These are phyloP conservation scores for Leptinotarsa undecemlineata DNA, from an alignment of 1,140 invertebrate species.

Conservation along the genomic window DNA sequence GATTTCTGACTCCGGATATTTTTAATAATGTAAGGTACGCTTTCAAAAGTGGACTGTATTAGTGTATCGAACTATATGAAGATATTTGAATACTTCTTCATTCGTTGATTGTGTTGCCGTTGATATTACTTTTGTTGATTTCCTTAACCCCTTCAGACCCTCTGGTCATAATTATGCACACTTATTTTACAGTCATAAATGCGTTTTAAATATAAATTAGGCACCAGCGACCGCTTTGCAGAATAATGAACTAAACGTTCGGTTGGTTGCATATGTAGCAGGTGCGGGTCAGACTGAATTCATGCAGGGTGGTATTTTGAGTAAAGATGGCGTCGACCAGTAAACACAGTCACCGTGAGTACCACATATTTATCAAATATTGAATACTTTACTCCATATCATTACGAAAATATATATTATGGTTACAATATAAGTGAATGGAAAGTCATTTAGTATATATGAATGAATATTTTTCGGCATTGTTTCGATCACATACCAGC, in stretches of 20 bases:
- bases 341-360: not conserved
- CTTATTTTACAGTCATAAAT: not conserved
- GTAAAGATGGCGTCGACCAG: not conserved
- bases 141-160: not conserved
- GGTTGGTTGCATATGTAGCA: not conserved
- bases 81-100: no score
- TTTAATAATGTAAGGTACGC: no score
- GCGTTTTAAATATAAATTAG: not conserved
- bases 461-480: not conserved
- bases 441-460: not conserved
- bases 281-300: not conserved
- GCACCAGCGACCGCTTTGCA: not conserved
- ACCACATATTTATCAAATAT: conserved; percentile 6
- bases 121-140: no score
- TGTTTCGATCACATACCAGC: not conserved
- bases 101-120: no score
- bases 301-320: not conserved
- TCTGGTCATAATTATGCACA: conserved; percentile 3
- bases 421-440: not conserved
- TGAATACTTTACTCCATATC: not conserved
- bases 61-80: no score
- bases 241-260: not conserved
- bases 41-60: no score
- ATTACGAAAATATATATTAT: not conserved
- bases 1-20: no score